phyloP scores from a whole-genome alignment of 2,113 vertebrate genomes.

The Micronycteris hirsuta region DNA sequence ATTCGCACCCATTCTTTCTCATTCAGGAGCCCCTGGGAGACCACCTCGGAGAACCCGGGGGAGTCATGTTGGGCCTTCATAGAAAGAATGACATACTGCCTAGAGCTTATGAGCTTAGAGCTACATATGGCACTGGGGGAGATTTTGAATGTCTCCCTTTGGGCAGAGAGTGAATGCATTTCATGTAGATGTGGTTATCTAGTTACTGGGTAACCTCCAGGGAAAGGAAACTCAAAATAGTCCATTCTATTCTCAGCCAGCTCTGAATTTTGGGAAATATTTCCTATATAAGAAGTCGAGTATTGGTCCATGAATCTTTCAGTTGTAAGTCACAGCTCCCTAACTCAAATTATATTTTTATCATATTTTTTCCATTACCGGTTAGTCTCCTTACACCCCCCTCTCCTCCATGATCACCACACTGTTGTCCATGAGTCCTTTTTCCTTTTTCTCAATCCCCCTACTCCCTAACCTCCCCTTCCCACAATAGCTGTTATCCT shows the following conservation, averaged over 20 bases:
- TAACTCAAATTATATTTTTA: background rate
- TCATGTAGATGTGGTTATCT: background rate
- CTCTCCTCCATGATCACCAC: too few relatives aligned
- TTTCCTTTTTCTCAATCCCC: too few relatives aligned
- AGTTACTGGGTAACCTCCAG: background rate
- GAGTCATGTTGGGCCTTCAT: background rate
- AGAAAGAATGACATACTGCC: background rate
- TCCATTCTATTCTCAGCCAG: background rate
- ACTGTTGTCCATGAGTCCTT: too few relatives aligned
- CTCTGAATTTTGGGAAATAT: background rate
- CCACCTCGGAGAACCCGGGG: background rate
- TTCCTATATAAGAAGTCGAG: background rate
- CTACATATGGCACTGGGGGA: background rate
- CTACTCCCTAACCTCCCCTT: too few relatives aligned
- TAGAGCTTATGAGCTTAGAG: background rate
- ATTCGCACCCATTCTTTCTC: background rate
- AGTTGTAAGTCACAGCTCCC: background rate
- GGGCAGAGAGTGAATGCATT: background rate
- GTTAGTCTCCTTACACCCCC: too few relatives aligned
- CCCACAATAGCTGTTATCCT: too few relatives aligned
- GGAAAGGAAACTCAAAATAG: background rate
- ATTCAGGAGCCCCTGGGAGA: background rate
- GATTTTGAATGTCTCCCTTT: background rate
- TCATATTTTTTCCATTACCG: too few relatives aligned
- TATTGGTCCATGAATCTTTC: background rate